phyloP scores from a whole-genome alignment of 2,888 invertebrate genomes.

The Alitta virens region DNA sequence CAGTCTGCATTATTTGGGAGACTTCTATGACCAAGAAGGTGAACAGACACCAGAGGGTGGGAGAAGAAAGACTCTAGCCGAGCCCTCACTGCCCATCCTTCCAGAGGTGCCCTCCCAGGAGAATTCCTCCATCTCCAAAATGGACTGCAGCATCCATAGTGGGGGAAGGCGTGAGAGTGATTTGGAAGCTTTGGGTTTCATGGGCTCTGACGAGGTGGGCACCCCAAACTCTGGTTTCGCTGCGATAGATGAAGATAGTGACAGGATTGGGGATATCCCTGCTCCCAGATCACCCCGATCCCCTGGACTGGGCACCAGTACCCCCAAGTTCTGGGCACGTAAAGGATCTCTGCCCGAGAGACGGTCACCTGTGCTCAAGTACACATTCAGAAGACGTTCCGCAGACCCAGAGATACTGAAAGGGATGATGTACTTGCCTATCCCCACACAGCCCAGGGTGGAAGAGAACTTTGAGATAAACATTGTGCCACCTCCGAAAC shows the following conservation, averaged over 20 bases:
- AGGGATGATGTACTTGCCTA: background rate
- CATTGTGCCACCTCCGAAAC: background rate
- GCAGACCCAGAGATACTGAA: background rate
- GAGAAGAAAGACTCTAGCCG: conserved; percentile 1
- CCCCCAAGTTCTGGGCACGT: background rate
- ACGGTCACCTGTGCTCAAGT: background rate
- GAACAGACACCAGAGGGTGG: background rate
- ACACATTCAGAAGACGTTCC: background rate
- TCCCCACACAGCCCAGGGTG: background rate
- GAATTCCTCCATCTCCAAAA: conserved; percentile 9
- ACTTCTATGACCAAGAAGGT: background rate
- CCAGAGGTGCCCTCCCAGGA: conserved; percentile 13
- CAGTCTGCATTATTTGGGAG: background rate
- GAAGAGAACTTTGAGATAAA: background rate
- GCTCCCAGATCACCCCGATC: background rate
- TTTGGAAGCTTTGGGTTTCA: background rate
- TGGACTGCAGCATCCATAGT: conserved; percentile 7
- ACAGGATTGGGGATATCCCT: background rate
- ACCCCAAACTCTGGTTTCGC: background rate
- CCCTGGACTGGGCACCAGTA: background rate
- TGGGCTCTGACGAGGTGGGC: background rate
- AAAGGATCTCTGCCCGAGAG: background rate
- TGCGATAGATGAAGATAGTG: background rate
- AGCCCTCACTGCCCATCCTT: conserved; percentile 11
- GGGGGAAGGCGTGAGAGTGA: background rate